A percentile compares a stretch with the other conserved stretches of the same genome.
These are phyloP conservation scores for Drosophila greeni DNA, from an alignment of 2,888 invertebrate genomes.

Conservation along the genomic window DNA sequence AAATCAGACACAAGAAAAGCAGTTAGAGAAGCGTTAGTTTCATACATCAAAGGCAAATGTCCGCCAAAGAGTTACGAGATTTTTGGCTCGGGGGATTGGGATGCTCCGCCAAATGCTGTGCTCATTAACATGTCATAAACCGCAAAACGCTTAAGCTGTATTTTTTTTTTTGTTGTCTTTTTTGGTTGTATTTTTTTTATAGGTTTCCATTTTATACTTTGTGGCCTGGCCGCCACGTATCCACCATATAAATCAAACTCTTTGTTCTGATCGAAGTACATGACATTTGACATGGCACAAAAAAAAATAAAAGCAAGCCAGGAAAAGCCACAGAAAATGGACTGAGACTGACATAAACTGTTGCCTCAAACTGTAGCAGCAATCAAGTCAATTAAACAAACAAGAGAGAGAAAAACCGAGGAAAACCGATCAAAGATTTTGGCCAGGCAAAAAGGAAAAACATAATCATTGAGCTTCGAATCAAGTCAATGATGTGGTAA, in stretches of 20 bases:
- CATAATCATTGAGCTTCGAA: conserved; percentile 59
- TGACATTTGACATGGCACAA: conserved; percentile 63
- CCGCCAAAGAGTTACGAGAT: conserved; percentile 29
- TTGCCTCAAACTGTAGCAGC: conserved; percentile 62
- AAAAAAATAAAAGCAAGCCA: background rate
- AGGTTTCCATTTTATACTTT: conserved; percentile 20
- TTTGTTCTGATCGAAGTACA: conserved; percentile 55
- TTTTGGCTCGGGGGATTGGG: conserved; percentile 41
- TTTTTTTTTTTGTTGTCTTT: background rate
- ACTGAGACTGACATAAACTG: conserved; percentile 57
- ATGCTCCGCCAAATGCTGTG: conserved; percentile 36
- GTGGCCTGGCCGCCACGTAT: conserved; percentile 4
- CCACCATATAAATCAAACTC: conserved; percentile 53
- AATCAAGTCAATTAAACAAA: conserved; percentile 75
- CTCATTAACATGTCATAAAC: conserved; percentile 74
- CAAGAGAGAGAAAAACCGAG: conserved; percentile 32
- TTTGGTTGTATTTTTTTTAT: conserved; percentile 2
- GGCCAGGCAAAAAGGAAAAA: conserved; percentile 13
- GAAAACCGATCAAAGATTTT: conserved; percentile 23
- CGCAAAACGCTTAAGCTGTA: conserved; percentile 42
- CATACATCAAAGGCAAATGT: conserved; percentile 33
- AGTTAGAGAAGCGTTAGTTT: conserved; percentile 26
- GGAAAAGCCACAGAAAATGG: conserved; percentile 16
- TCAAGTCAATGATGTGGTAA: conserved; percentile 59
- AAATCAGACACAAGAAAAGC: conserved; percentile 6